Percentiles rank a stretch among this genome's conserved stretches.
Conservation (phyloP, 1,140 invertebrate species). For the Ceratitis capitata region DNA sequence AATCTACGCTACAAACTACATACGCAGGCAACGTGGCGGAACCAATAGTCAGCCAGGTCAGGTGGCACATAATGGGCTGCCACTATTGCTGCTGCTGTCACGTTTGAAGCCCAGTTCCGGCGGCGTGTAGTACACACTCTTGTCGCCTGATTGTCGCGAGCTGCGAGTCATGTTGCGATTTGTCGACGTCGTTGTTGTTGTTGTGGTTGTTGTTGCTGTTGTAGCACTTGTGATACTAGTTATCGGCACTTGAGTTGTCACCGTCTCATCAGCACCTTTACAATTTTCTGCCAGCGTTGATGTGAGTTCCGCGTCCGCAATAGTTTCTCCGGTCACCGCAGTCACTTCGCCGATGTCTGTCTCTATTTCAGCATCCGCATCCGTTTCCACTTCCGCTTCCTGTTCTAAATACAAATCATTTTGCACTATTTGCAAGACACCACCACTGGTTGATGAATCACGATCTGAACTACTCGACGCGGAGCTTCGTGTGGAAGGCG, state of each 20-base stretch:
- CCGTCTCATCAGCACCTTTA: not conserved
- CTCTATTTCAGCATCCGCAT: not conserved
- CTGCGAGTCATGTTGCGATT: not conserved
- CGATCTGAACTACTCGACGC: conserved; percentile 41
- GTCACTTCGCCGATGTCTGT: not conserved
- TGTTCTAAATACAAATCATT: not conserved
- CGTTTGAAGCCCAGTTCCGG: not conserved
- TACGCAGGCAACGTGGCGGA: not conserved
- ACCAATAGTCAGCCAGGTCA: not conserved
- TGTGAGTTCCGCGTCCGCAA: not conserved
- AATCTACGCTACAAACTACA: not conserved
- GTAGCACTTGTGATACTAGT: too few relatives aligned
- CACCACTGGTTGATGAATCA: conserved; percentile 40
- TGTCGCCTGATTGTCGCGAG: not conserved
- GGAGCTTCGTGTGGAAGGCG: conserved; percentile 45
- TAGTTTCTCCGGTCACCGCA: not conserved
- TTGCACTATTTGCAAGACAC: conserved; percentile 26
- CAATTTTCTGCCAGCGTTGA: not conserved
- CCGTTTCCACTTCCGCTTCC: conserved; percentile 33
- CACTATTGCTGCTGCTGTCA: not conserved
- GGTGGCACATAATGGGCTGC: conserved; percentile 17
- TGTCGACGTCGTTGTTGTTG: not conserved
- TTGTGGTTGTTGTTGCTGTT: not conserved
- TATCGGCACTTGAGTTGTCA: not conserved
- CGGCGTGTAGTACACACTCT: not conserved